Base-by-base conservation (phyloP, 2,113 vertebrate genomes). In the Proteles cristata region DNA sequence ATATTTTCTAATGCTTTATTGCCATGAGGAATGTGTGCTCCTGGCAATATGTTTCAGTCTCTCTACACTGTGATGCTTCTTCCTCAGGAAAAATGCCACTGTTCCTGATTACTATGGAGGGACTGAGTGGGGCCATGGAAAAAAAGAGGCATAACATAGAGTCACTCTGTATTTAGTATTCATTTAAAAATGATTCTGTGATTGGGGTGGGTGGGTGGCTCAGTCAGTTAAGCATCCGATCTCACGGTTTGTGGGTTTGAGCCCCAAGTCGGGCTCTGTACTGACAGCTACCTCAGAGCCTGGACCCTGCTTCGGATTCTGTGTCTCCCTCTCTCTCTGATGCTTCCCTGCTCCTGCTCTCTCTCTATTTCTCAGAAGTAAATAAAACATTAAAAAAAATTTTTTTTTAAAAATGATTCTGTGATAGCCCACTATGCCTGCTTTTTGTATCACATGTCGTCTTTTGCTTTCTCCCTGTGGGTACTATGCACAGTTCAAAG, bases 1-100 rank as follows among this genome's bases (percentile, higher is more conserved):
- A 68, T 82, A 63, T 77, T 68, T 95, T 89, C 58, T 89, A 90
- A 80, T 71, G 12, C 5, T 83, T 82, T 86, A 93, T 92, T 85
- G n/a, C 93, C 87, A 71, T 90, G 26, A 97, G 11, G 58, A 88
- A 71, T 94, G 69, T 71, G 61, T 85, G 76, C 63, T 89, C 35
- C 92, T 79, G 39, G 84, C 53, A 88, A 82, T 19, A 33, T 25
- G 0, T 63, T 93, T 77, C 33, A 77, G 9, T 45, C n/a, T 82
- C 28, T 80, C 84, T 88, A 65, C 88, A 86, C 28, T 50, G 53
- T 81, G 26, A 85, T 86, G 17, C n/a, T 96, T 94, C 35, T 92
- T 88, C 80, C 35, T 71, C 5, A 55, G 71, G 48, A 82, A 89
- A 93, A 55, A 55, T 35, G 43, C 26, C 45, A 43, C 7, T 17